Conservation (phyloP, 64 coral and sea anemone genomes). For the Actinia tenebrosa region DNA sequence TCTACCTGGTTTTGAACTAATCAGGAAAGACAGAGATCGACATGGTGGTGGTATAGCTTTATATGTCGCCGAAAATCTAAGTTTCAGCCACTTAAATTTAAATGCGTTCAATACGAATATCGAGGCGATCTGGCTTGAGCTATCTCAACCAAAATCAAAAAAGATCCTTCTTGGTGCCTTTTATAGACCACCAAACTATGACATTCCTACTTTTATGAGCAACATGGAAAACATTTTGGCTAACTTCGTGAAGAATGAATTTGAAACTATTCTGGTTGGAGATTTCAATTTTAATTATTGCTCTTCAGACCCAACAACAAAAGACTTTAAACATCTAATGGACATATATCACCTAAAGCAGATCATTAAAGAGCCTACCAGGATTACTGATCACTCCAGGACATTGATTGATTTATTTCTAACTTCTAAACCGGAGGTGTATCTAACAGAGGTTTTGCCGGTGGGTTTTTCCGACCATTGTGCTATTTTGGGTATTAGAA, state of each 20-base stretch:
- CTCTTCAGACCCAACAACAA: constrained; percentile 17
- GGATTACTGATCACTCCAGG: constrained; percentile 54
- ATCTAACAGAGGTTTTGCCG: constrained; percentile 19
- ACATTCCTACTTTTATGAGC: no score
- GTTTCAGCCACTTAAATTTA: neutral
- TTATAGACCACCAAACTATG: constrained; percentile 27
- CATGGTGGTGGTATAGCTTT: neutral
- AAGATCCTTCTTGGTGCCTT: constrained; percentile 55
- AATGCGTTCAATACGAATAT: neutral
- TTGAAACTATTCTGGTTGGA: neutral
- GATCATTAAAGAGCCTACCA: constrained; percentile 14
- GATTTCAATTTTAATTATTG: neutral
- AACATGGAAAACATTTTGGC: neutral
- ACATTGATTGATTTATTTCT: constrained; percentile 72
- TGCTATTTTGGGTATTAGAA: neutral
- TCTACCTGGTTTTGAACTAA: constrained; percentile 26
- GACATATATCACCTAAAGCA: constrained; percentile 20
- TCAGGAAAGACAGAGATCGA: neutral
- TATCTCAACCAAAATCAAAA: constrained; percentile 45
- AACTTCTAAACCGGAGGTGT: constrained; percentile 48
- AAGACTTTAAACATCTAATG: constrained; percentile 26
- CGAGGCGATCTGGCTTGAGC: constrained; percentile 63
- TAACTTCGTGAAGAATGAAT: neutral
- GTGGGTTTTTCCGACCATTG: neutral
- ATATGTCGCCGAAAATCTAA: neutral